These are phyloP conservation scores for Characodon lateralis DNA, from an alignment of 2,797 vertebrate species.

Conservation along the genomic window DNA sequence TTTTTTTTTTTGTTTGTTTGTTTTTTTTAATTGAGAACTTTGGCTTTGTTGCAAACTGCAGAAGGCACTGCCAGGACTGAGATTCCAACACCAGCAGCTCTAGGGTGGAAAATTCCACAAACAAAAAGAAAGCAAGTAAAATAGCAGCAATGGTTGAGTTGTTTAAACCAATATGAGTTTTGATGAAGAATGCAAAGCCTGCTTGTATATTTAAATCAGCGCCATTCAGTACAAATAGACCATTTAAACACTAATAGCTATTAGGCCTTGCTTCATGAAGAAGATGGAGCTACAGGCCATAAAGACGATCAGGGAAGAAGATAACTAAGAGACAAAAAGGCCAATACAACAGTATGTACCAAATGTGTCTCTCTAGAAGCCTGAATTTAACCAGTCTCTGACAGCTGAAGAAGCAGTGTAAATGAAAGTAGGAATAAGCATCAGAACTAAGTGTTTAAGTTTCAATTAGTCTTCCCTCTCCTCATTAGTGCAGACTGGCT, in stretches of 20 bases:
- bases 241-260: slow-evolving; percentile 69
- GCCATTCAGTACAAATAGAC: slow-evolving; percentile 48
- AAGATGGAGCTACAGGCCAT: slow-evolving; percentile 45
- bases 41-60: slow-evolving; percentile 53
- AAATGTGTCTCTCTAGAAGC: slow-evolving; percentile 13
- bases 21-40: slow-evolving; percentile 33
- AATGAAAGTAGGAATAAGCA: slow-evolving; percentile 54
- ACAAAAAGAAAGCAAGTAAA: slow-evolving; percentile 32
- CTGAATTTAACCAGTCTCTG: slow-evolving; percentile 26
- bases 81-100: slow-evolving; percentile 53
- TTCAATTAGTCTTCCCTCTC: slow-evolving; percentile 70
- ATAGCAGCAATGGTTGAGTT: slow-evolving; percentile 16
- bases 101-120: slow-evolving; percentile 29
- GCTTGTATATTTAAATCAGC: slow-evolving; percentile 62
- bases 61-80: slow-evolving; percentile 59
- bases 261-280: slow-evolving; percentile 52
- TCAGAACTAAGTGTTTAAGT: slow-evolving; percentile 60
- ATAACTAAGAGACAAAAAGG: slow-evolving; percentile 19
- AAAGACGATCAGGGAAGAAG: slow-evolving; percentile 41
- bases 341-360: slow-evolving; percentile 8
- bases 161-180: slow-evolving; percentile 44
- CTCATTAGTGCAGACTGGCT: slow-evolving; percentile 54
- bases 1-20: slow-evolving; percentile 45
- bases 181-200: slow-evolving; percentile 27
- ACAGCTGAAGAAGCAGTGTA: slow-evolving; percentile 1